phyloP scores from a whole-genome alignment of 2,888 invertebrate genomes.

The Lasioglossum zephyrum region DNA sequence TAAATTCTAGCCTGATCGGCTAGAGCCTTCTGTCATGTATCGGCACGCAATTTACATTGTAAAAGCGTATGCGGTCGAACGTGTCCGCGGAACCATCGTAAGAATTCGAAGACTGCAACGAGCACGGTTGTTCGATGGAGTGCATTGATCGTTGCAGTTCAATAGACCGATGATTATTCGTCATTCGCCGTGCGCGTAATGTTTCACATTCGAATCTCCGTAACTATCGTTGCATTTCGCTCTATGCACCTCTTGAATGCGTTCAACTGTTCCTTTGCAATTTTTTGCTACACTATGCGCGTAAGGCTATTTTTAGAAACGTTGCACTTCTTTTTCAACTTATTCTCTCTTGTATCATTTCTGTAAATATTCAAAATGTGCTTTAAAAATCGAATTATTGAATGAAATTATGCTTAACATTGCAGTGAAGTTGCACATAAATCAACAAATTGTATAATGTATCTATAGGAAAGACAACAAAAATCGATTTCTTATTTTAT shows the following conservation, averaged over 20 bases:
- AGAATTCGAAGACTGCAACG: constrained; percentile 15
- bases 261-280: background rate
- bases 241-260: background rate
- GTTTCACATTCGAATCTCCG: background rate
- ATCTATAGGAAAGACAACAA: no score
- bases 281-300: background rate
- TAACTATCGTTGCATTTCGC: background rate
- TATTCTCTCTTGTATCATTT: background rate
- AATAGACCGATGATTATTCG: constrained; percentile 13
- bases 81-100: constrained; percentile 4
- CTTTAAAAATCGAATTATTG: no score
- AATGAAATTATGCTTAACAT: no score
- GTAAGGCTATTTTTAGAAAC: background rate
- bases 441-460: no score
- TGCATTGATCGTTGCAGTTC: constrained; percentile 3
- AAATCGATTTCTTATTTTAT: no score
- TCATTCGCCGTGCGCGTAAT: background rate
- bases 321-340: background rate
- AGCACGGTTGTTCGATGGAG: background rate
- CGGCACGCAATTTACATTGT: constrained; percentile 5
- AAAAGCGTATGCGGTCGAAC: background rate
- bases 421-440: no score
- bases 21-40: background rate
- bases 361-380: background rate
- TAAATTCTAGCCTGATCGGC: background rate